phyloP scores from a whole-genome alignment of 1,140 invertebrate genomes.

The Polypedilum vanderplanki region DNA sequence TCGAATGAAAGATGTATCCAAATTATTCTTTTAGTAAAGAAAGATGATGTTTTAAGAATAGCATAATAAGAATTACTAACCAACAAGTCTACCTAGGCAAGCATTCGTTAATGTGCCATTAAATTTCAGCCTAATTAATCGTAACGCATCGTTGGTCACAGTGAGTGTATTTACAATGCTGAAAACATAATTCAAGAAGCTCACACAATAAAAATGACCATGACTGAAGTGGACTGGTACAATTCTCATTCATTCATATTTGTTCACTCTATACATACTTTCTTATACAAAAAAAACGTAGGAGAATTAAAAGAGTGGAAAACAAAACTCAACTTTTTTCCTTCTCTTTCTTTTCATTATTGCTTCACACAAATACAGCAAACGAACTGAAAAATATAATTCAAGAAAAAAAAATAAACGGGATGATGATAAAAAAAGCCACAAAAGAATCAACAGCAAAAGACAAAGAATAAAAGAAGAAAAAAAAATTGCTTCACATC shows the following conservation, averaged over 20 bases:
- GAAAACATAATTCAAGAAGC: slow-evolving; percentile 18
- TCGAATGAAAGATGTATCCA: no score
- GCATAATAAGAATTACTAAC: not conserved
- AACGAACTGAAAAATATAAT: not conserved
- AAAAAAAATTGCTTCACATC: not conserved
- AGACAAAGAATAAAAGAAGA: not conserved
- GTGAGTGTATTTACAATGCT: slow-evolving; percentile 4
- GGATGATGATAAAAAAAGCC: slow-evolving; percentile 16
- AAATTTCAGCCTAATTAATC: slow-evolving; percentile 27
- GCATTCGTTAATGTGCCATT: slow-evolving; percentile 19
- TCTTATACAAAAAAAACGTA: not conserved
- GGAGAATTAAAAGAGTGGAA: no score
- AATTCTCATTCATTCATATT: not conserved
- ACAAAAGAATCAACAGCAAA: not conserved
- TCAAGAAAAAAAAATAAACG: not conserved
- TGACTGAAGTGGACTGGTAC: not conserved
- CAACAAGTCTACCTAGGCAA: no score
- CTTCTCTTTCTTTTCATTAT: not conserved
- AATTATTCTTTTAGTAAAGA: no score
- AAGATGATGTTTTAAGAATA: no score
- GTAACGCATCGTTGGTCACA: not conserved
- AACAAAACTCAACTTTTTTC: no score
- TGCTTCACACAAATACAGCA: not conserved
- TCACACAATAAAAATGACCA: slow-evolving; percentile 12
- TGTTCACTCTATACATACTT: not conserved